These are phyloP conservation scores for Diarsia rubi DNA, from an alignment of 2,888 invertebrate species.

Conservation along the genomic window DNA sequence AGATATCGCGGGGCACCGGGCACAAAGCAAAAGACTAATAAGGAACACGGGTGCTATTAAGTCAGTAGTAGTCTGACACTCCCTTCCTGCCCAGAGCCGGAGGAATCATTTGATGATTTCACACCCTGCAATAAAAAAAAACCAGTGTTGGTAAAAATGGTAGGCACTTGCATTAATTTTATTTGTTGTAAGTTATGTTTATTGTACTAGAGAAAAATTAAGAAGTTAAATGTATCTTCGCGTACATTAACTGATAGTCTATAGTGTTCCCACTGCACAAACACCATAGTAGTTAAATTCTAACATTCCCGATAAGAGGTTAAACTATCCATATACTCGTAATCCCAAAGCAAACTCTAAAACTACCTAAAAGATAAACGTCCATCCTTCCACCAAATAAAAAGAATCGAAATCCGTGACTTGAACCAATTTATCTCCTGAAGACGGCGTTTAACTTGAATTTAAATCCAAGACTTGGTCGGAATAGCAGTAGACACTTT, in stretches of 20 bases:
- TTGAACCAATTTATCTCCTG: constrained; percentile 59
- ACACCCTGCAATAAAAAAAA: too few relatives aligned
- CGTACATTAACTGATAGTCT: too few relatives aligned
- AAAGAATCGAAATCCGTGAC: constrained; percentile 46
- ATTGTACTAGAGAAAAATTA: too few relatives aligned
- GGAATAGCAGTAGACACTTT: constrained; percentile 49
- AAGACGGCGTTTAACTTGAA: constrained; percentile 57
- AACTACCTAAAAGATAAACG: constrained; percentile 25
- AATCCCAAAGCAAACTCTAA: constrained; percentile 21
- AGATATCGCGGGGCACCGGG: too few relatives aligned
- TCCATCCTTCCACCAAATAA: constrained; percentile 27
- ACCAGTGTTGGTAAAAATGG: neutral
- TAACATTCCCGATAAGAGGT: neutral
- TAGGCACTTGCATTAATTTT: neutral
- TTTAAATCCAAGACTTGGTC: constrained; percentile 61
- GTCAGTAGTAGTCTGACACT: too few relatives aligned
- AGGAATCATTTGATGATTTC: too few relatives aligned
- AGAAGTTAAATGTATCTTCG: too few relatives aligned
- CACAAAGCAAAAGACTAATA: too few relatives aligned
- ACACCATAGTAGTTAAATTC: neutral
- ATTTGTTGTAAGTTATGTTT: neutral
- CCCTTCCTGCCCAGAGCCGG: too few relatives aligned
- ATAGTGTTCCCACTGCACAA: neutral
- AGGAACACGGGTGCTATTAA: too few relatives aligned
- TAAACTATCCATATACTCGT: constrained; percentile 4